Evolutionary conservation across 30 jellyfish, hydroid and myxozoan genomes (phyloP).

Genomic region (Pseudorhiza aurosa): DNA sequence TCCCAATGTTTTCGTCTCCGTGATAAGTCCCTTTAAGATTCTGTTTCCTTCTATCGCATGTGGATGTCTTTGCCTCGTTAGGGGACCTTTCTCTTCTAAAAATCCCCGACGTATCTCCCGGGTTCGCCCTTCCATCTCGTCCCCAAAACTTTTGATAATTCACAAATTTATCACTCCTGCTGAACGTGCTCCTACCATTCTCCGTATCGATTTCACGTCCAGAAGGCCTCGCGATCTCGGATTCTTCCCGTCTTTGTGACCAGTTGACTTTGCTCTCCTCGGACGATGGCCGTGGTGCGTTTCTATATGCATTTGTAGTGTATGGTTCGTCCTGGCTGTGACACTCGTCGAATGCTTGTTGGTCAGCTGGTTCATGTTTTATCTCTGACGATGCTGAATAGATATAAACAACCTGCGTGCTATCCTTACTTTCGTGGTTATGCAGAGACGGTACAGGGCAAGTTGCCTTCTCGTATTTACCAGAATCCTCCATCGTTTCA

Average conservation of each 20-base stretch:
- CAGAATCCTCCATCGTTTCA: slow-evolving; percentile 41
- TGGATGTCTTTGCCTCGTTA: background rate
- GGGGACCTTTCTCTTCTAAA: slow-evolving; percentile 23
- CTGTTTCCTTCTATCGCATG: slow-evolving; percentile 6
- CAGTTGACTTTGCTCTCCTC: slow-evolving; percentile 18
- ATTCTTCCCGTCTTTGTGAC: slow-evolving; percentile 28
- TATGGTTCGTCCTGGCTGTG: slow-evolving; percentile 17
- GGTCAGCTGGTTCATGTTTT: slow-evolving; percentile 66
- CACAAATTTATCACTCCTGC: background rate
- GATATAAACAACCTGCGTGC: slow-evolving; percentile 63
- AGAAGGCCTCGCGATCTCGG: background rate
- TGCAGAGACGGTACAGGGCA: slow-evolving; percentile 15
- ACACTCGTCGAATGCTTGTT: slow-evolving; percentile 17
- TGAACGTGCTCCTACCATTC: background rate
- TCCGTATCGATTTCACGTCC: slow-evolving; percentile 13
- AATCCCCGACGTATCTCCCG: background rate
- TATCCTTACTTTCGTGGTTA: slow-evolving; percentile 41
- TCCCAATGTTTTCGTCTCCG: background rate
- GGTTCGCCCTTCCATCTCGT: background rate
- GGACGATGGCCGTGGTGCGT: slow-evolving; percentile 27
- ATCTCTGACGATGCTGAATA: slow-evolving; percentile 39
- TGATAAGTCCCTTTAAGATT: slow-evolving; percentile 12
- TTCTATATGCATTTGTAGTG: slow-evolving; percentile 5
- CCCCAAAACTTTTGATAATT: slow-evolving; percentile 21
- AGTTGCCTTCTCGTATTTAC: slow-evolving; percentile 30